Evolutionary conservation across 2,888 invertebrate genomes (phyloP).

Genomic region (Drosophila borealis): DNA sequence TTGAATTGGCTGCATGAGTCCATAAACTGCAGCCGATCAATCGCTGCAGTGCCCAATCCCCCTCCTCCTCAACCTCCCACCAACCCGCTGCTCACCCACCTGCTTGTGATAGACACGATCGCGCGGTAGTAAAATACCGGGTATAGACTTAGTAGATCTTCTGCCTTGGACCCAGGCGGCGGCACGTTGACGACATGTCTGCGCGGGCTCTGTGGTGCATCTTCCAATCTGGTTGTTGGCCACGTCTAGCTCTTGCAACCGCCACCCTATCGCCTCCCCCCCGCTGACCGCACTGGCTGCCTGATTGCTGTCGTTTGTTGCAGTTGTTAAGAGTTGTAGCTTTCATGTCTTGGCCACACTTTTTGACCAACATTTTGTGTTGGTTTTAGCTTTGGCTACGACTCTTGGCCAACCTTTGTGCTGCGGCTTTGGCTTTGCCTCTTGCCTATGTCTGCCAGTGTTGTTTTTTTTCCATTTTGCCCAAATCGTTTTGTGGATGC

Average conservation of each 20-base stretch:
- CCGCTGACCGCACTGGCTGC: slow-evolving; percentile 22
- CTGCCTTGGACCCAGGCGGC: slow-evolving; percentile 53
- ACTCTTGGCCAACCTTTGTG: slow-evolving; percentile 16
- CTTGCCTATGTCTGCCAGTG: slow-evolving; percentile 20
- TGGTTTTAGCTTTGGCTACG: slow-evolving; percentile 27
- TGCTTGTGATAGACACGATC: slow-evolving; percentile 80
- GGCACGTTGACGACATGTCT: slow-evolving; percentile 79
- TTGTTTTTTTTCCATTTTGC: slow-evolving; percentile 24
- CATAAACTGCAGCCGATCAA: slow-evolving; percentile 83
- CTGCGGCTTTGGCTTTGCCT: slow-evolving; percentile 38
- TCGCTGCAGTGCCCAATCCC: slow-evolving; percentile 54
- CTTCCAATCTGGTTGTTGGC: slow-evolving; percentile 56
- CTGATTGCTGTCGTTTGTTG: slow-evolving; percentile 80
- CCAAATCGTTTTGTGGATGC: slow-evolving; percentile 71
- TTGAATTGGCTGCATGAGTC: slow-evolving; percentile 82
- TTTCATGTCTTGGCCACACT: slow-evolving; percentile 82
- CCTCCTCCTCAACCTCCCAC: slow-evolving; percentile 1
- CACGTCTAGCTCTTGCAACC: slow-evolving; percentile 9
- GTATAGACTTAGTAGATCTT: slow-evolving; percentile 77
- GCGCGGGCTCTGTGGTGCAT: slow-evolving; percentile 58
- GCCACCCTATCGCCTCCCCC: neutral
- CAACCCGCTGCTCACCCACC: slow-evolving; percentile 8
- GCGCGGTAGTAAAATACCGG: slow-evolving; percentile 78
- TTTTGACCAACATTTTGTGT: slow-evolving; percentile 78
- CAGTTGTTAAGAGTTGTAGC: slow-evolving; percentile 81